Conservation (phyloP, 2,113 vertebrate genomes). For the Hiodon tergisus region DNA sequence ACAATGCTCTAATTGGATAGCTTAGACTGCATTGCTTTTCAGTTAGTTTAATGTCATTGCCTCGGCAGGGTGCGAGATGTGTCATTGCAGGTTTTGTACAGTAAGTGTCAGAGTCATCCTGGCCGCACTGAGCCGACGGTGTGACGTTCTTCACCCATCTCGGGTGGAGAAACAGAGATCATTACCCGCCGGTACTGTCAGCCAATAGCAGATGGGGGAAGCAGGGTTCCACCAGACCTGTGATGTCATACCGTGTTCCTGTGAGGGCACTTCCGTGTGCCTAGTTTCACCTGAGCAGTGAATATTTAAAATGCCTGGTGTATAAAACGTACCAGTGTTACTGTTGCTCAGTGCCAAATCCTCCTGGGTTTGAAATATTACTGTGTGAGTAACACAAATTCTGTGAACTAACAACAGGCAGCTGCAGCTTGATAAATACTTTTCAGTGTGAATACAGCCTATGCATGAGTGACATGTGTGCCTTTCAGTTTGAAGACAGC, state of each 20-base stretch:
- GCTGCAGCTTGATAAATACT: too few relatives aligned
- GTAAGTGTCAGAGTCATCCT: background rate
- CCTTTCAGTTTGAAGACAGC: too few relatives aligned
- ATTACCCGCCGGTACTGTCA: constrained; percentile 8
- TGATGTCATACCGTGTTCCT: background rate
- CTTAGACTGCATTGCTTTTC: too few relatives aligned
- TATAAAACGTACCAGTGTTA: background rate
- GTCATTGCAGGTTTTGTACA: background rate
- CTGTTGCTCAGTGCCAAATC: background rate
- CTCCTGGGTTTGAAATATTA: background rate
- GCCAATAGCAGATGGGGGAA: background rate
- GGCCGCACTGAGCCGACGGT: background rate
- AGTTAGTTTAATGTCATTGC: too few relatives aligned
- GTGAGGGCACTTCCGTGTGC: background rate
- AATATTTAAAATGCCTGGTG: constrained; percentile 4
- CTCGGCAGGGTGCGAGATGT: background rate
- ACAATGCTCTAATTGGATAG: too few relatives aligned
- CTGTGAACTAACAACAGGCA: too few relatives aligned
- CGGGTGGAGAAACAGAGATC: background rate
- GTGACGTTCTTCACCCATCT: background rate
- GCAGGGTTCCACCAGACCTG: background rate
- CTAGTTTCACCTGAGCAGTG: background rate
- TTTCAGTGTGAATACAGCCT: too few relatives aligned
- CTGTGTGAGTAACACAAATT: background rate
- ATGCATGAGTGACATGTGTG: too few relatives aligned